Evolutionary conservation across 2,797 vertebrate species (phyloP), one percentile per base, ranked within the genome.

Genomic region (Eulemur rubriventer): DNA sequence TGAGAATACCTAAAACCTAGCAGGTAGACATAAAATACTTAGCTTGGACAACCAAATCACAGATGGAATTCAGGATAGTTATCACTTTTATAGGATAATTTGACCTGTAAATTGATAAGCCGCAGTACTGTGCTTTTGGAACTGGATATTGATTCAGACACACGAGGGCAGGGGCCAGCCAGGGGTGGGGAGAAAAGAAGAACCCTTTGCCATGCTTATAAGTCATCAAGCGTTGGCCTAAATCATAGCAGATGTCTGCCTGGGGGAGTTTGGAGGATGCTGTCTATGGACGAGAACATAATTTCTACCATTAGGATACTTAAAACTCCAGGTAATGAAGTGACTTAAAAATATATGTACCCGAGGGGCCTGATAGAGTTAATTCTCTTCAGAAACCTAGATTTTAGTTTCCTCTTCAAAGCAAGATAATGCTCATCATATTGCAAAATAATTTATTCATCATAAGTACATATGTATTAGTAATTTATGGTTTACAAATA

Each of bases 401-500:
- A 78, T 85, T 69, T 95, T 65, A n/a, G 41, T 93, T 88, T 97
- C 72, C 67, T 86, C 33, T 95, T 84, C 65, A 96, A 96, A 94
- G 75, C 3, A 63, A 41, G 16, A 89, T 76, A 30, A 76, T 78
- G 52, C 38, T 95, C 48, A 57, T 72, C 73, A 86, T 89, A 96
- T 61, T 93, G 65, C 35, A 52, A 95, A 96, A 96, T 97, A 94
- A 94, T 95, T 95, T 96, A 97, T 96, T 97, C 86, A 97, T 97
- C 83, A 28, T 80, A 96, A 95, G 78, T 95, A 95, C 61, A 93
- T 86, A 96, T 13, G 28, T 94, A 95, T 97, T 96, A 93, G 92
- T 89, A 95, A 96, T 97, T 97, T 91, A 94, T 97, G 89, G n/a
- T 69, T 96, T 86, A 92, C 69, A 97, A 95, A 97, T 96, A 97